Evolutionary conservation across 2,797 vertebrate genomes (phyloP).

Genomic region (Danio aesculapii): DNA sequence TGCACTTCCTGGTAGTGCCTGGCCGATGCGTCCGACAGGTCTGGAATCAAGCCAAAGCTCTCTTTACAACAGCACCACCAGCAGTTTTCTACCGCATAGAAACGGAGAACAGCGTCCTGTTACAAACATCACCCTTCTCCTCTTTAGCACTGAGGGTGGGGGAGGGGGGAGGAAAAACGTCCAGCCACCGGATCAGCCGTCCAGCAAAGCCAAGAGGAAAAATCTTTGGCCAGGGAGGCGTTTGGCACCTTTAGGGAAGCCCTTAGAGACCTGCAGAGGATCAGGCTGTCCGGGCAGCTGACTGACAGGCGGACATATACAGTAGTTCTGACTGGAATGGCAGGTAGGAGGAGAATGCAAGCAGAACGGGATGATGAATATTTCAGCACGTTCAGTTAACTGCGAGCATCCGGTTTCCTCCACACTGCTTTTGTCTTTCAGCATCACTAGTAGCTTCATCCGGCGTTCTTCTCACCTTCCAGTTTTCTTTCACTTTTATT

Average conservation of each 20-base stretch:
- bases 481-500: constrained; percentile 29
- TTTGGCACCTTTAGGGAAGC: constrained; percentile 48
- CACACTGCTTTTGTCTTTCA: constrained; percentile 54
- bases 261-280: constrained; percentile 35
- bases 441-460: constrained; percentile 32
- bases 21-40: constrained; percentile 63
- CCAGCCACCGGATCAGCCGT: constrained; percentile 47
- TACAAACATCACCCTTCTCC: constrained; percentile 54
- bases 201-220: constrained; percentile 43
- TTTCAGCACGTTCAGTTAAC: constrained; percentile 63
- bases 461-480: constrained; percentile 14
- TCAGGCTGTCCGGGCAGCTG: constrained; percentile 46
- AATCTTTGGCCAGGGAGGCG: constrained; percentile 33
- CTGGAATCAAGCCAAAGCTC: constrained; percentile 57
- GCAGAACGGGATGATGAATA: constrained; percentile 66
- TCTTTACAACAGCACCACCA: constrained; percentile 38
- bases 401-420: constrained; percentile 53
- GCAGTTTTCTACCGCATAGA: constrained; percentile 60
- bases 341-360: constrained; percentile 75
- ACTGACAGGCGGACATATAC: constrained; percentile 57
- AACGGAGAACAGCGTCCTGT: constrained; percentile 52
- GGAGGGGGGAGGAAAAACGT: constrained; percentile 32
- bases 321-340: constrained; percentile 70
- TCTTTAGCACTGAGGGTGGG: constrained; percentile 45
- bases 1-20: constrained; percentile 77